Base-by-base conservation (phyloP, 2,113 vertebrate species). In the Pelusios castaneus region DNA sequence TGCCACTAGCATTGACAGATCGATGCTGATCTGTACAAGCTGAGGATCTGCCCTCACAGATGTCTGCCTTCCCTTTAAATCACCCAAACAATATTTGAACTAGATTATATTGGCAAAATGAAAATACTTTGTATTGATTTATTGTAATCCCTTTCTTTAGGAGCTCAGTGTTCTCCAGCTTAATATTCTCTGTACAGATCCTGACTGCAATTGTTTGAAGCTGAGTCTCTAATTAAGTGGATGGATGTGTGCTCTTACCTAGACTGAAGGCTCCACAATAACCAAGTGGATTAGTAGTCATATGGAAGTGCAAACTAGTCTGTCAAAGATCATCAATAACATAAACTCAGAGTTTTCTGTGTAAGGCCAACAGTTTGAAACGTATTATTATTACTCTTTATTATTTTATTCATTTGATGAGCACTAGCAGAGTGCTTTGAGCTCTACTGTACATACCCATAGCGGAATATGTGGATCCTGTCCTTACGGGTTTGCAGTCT, bases 51-150 rank as follows among this genome's bases (percentile, higher is more conserved):
- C 51, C 25, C 16, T 45, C 82, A 58, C 63, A 76, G 2, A 89
- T 94, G 87, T 78, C 21, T 43, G 21, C 76, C 85, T 88, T 76
- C 85, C 87, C 34, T 51, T 55, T 24, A 78, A 88, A 55, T 8
- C 3, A 2, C 38, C 3, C 87, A 91, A 89, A 12, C 78, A 58
- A 29, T 78, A 76, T 0, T 31, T 81, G 54, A 47, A 47, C 85
- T 0, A 89, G 84, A 91, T 82, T 45, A 16, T 89, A 84, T 2
- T 70, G 85, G 19, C 45, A 67, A 82, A 77, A 55, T 70, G 91
- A 45, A 93, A 84, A 95, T 89, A 93, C 94, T 87, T 1, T 85
- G 94, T 93, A 92, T 82, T 70, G 88, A 54, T n/a, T 92, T 73
- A 38, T 92, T 88, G 60, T 10, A 89, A 34, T 60, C 85, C 3